Evolutionary conservation across 2,113 vertebrate species (phyloP).

Genomic region (Zingel zingel): DNA sequence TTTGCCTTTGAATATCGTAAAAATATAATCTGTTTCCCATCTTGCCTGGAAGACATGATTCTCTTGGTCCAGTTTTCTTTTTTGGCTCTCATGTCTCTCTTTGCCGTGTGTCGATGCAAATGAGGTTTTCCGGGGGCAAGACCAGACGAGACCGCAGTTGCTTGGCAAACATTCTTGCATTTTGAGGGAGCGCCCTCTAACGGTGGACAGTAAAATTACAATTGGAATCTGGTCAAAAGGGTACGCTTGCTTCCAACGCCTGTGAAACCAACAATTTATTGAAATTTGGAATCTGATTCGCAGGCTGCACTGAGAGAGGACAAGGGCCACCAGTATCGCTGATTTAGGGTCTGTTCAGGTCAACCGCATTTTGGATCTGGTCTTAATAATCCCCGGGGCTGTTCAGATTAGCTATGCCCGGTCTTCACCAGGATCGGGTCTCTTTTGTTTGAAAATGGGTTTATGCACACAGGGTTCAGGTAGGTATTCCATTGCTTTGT

Average conservation of each 20-base stretch:
- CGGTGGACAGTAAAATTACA: neutral
- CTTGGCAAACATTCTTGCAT: neutral
- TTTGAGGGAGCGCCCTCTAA: neutral
- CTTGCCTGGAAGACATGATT: neutral
- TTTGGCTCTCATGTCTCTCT: neutral
- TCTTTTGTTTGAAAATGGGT: neutral
- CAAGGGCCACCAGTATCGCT: no score
- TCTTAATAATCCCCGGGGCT: neutral
- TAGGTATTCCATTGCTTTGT: neutral
- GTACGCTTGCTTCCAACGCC: no score
- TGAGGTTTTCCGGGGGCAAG: neutral
- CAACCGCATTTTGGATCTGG: neutral
- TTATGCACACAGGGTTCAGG: neutral
- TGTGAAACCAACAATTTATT: no score
- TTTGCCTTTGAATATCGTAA: neutral
- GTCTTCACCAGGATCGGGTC: neutral
- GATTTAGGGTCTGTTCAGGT: constrained; percentile 2
- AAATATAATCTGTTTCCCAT: neutral
- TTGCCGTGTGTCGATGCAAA: neutral
- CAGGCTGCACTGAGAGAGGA: no score
- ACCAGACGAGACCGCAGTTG: neutral
- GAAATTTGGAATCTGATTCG: no score
- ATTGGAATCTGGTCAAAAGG: no score
- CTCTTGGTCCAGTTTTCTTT: neutral
- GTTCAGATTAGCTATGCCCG: neutral